Percentiles rank a stretch among this genome's conserved stretches.
Conservation (phyloP, 2,888 invertebrate species). For the Melanchra persicariae region DNA sequence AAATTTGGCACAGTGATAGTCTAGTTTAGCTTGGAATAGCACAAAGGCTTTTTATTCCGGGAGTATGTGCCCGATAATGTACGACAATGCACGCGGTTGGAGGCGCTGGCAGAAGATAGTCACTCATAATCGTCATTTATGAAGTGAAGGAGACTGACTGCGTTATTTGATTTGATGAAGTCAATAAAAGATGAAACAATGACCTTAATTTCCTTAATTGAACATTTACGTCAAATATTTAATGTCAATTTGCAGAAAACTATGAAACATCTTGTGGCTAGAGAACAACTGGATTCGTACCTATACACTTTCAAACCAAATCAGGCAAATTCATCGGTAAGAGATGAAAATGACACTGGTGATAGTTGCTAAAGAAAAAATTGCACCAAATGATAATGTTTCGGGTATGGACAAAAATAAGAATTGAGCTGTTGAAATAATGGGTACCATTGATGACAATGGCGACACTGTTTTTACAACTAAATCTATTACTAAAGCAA, state of each 20-base stretch:
- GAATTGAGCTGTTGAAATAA: background rate
- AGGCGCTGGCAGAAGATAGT: background rate
- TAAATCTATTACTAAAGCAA: background rate
- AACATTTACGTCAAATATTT: background rate
- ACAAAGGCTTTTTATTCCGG: too few species aligned
- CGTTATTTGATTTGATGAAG: slow-evolving; percentile 9
- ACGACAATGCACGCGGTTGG: too few species aligned
- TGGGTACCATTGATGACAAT: too few species aligned
- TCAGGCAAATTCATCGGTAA: too few species aligned
- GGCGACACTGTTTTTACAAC: background rate
- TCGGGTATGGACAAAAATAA: too few species aligned
- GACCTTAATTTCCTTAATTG: slow-evolving; percentile 5
- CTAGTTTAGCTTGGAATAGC: too few species aligned
- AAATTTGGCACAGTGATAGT: too few species aligned
- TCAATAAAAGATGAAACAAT: background rate
- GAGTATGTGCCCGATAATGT: too few species aligned
- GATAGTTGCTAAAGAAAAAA: too few species aligned
- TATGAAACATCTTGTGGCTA: background rate
- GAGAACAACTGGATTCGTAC: too few species aligned
- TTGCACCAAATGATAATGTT: too few species aligned
- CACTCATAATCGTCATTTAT: background rate
- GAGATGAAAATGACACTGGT: too few species aligned
- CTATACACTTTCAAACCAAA: background rate
- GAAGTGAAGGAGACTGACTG: background rate
- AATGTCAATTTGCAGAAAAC: background rate